A percentile compares a stretch with the other conserved stretches of the same genome.
Conservation (phyloP, 1,140 invertebrate genomes). For the Homarus americanus region DNA sequence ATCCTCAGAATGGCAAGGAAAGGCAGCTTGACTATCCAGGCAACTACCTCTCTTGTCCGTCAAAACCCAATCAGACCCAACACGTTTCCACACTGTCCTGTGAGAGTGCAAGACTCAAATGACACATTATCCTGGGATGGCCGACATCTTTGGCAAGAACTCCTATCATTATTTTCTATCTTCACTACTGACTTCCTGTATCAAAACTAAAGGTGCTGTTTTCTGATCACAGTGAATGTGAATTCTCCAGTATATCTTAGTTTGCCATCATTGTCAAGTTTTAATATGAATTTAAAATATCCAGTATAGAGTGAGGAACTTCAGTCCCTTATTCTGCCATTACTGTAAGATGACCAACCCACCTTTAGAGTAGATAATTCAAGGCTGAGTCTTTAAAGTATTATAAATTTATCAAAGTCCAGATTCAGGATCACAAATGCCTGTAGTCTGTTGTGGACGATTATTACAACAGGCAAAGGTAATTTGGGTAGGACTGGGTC, state of each 20-base stretch:
- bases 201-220: conserved; percentile 59
- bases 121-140: not conserved
- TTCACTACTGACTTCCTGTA: conserved; percentile 45
- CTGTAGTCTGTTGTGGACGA: conserved; percentile 1
- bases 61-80: conserved; percentile 52
- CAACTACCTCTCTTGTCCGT: conserved; percentile 69
- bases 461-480: not conserved
- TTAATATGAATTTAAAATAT: conserved; percentile 10
- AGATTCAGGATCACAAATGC: conserved; percentile 14
- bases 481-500: not conserved
- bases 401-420: conserved; percentile 1
- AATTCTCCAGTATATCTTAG: conserved; percentile 28
- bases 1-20: conserved; percentile 67
- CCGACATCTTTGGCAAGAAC: conserved; percentile 12
- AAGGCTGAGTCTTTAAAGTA: conserved; percentile 49
- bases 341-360: conserved; percentile 56
- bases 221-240: conserved; percentile 34
- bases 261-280: conserved; percentile 40
- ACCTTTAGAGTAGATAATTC: conserved; percentile 44
- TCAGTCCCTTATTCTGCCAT: conserved; percentile 23
- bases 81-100: conserved; percentile 7
- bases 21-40: conserved; percentile 66
- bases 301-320: conserved; percentile 37
- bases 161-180: not conserved
- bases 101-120: not conserved